Evolutionary conservation across 2,113 vertebrate genomes (phyloP).

Genomic region (Eonycteris spelaea): DNA sequence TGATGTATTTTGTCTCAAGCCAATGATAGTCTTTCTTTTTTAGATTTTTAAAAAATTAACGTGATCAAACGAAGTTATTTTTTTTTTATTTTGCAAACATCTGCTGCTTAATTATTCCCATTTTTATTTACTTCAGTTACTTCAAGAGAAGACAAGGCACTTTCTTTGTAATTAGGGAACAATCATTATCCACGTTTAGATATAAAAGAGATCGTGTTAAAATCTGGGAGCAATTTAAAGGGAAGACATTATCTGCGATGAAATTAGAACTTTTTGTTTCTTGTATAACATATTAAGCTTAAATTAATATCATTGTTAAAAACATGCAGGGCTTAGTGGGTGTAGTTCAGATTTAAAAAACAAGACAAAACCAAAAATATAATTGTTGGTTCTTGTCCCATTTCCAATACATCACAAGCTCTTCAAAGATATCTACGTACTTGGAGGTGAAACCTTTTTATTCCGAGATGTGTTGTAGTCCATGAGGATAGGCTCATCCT

Average conservation of each 20-base stretch:
- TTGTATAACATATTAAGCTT: neutral
- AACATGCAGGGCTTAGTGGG: neutral
- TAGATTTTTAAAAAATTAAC: neutral
- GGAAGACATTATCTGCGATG: neutral
- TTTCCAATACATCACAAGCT: neutral
- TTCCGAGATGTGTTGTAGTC: neutral
- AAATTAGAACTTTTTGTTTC: neutral
- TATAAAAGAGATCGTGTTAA: neutral
- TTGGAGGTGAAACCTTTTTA: neutral
- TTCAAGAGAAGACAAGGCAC: neutral
- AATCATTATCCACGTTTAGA: neutral
- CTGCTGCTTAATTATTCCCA: slow-evolving; percentile 22
- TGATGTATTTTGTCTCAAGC: neutral
- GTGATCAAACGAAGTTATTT: neutral
- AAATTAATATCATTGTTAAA: neutral
- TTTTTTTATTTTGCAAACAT: slow-evolving; percentile 14
- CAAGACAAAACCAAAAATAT: neutral
- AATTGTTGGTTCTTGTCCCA: neutral
- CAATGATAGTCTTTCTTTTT: neutral
- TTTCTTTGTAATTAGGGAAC: neutral
- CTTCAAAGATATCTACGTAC: neutral
- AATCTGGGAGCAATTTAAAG: neutral
- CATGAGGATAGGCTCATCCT: neutral
- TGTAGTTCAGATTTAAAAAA: neutral
- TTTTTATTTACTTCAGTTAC: neutral